Evolutionary conservation across 2,113 vertebrate genomes (phyloP).

Genomic region (Furnarius figulus): DNA sequence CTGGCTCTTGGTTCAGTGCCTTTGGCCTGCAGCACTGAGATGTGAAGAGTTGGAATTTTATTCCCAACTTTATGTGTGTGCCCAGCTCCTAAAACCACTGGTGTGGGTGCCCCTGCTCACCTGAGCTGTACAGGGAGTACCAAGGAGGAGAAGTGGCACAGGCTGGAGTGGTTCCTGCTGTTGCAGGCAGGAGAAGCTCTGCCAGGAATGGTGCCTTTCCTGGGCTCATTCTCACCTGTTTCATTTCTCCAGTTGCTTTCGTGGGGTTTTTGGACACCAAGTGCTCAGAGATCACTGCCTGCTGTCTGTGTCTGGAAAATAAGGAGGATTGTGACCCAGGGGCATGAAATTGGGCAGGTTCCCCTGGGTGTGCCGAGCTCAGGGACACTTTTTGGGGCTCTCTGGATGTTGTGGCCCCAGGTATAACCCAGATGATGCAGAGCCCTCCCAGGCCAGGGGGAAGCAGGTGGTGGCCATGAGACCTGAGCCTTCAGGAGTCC

Average conservation of each 20-base stretch:
- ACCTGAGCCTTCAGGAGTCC: not conserved
- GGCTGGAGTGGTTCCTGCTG: rapidly evolving
- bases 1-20: not conserved
- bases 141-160: not conserved
- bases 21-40: not conserved
- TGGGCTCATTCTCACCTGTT: not conserved
- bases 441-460: not conserved
- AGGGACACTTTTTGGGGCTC: too few species aligned
- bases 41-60: not conserved
- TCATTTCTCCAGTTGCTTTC: not conserved
- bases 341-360: too few species aligned
- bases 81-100: not conserved
- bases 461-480: not conserved
- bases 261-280: not conserved
- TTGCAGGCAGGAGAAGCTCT: not conserved
- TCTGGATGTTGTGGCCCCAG: too few species aligned
- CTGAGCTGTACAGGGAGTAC: not conserved
- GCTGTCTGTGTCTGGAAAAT: rapidly evolving
- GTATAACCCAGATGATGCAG: too few species aligned
- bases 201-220: not conserved
- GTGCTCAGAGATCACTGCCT: not conserved
- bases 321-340: not conserved
- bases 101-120: not conserved
- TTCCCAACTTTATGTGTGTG: not conserved
- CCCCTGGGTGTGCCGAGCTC: too few species aligned